Conservation (phyloP, 2,113 vertebrate species). For the Xyrauchen texanus region DNA sequence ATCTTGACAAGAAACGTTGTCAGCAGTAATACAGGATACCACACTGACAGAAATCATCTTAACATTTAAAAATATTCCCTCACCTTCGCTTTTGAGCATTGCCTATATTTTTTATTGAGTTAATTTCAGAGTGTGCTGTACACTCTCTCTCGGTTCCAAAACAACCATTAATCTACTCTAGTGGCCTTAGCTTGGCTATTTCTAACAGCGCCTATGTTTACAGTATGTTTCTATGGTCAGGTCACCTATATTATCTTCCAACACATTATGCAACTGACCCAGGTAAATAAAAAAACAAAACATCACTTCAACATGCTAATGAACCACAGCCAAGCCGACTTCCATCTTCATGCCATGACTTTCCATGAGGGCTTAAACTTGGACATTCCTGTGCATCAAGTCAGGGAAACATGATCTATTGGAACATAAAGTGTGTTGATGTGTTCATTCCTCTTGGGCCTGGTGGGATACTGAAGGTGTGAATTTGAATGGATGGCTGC, state of each 20-base stretch:
- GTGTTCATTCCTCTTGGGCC: background rate
- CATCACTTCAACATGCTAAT: slow-evolving; percentile 15
- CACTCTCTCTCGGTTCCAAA: background rate
- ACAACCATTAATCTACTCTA: background rate
- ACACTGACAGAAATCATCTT: no score
- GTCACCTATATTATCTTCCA: slow-evolving; percentile 21
- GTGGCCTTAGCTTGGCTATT: no score
- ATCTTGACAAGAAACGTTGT: no score
- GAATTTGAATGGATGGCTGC: background rate
- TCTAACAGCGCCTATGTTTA: background rate
- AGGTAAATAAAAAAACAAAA: background rate
- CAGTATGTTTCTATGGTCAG: slow-evolving; percentile 27
- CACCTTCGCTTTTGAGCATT: no score
- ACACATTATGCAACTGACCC: slow-evolving; percentile 31
- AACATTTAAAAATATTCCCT: no score
- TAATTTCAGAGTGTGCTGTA: no score
- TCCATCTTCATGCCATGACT: background rate
- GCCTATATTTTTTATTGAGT: no score
- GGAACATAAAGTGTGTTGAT: background rate
- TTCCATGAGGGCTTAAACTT: slow-evolving; percentile 2
- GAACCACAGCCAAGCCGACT: slow-evolving; percentile 9
- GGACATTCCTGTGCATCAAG: background rate
- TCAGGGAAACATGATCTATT: background rate
- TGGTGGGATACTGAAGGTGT: background rate
- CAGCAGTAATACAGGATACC: no score